Conservation (phyloP, 2,113 vertebrate species). For the Dendropsophus ebraccatus region DNA sequence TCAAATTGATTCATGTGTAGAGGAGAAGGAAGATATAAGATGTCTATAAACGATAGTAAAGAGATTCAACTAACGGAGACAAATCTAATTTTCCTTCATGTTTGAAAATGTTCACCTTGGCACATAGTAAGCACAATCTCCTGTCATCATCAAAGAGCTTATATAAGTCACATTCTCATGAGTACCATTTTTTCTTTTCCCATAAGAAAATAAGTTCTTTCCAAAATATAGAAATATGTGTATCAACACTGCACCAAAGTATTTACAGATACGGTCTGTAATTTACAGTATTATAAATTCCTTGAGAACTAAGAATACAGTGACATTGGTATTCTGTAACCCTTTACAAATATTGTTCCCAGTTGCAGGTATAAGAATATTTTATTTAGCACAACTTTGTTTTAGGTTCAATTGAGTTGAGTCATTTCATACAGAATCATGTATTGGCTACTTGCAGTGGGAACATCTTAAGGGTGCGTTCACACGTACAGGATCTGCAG, state of each 20-base stretch:
- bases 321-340: background rate
- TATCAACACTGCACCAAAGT: background rate
- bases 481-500: too few relatives aligned
- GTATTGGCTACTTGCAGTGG: too few relatives aligned
- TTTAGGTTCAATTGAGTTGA: too few relatives aligned
- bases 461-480: too few relatives aligned
- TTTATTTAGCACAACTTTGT: too few relatives aligned
- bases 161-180: slow-evolving; percentile 56
- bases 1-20: slow-evolving; percentile 8
- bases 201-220: slow-evolving; percentile 25
- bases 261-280: background rate
- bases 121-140: slow-evolving; percentile 26
- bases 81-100: slow-evolving; percentile 58
- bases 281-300: background rate
- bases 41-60: slow-evolving; percentile 55
- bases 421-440: too few relatives aligned
- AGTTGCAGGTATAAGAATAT: too few relatives aligned
- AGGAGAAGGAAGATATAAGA: slow-evolving; percentile 58
- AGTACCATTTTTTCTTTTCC: slow-evolving; percentile 5
- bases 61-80: slow-evolving; percentile 37
- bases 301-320: background rate
- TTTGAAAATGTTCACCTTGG: slow-evolving; percentile 35
- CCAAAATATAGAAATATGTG: background rate
- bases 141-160: slow-evolving; percentile 50
- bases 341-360: background rate